Evolutionary conservation across 2,113 vertebrate species (phyloP).

Genomic region (Ptychochromis oligacanthus): DNA sequence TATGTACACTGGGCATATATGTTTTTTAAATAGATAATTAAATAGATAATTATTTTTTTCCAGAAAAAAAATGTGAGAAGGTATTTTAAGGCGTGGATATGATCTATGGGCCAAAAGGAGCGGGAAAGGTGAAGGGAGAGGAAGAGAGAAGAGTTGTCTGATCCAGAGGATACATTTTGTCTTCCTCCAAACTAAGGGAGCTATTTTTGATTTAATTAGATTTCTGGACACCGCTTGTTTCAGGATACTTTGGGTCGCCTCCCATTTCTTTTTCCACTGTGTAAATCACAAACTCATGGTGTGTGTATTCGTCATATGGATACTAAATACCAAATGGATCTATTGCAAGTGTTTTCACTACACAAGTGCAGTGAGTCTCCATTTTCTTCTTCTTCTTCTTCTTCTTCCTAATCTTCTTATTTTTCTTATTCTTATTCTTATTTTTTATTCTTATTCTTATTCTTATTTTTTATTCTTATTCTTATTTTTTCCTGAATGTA

Average conservation of each 20-base stretch:
- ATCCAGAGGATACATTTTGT: constrained; percentile 59
- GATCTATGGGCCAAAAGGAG: constrained; percentile 19
- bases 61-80: neutral
- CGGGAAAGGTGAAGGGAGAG: neutral
- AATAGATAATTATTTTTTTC: neutral
- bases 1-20: constrained; percentile 13
- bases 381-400: neutral
- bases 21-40: too few relatives aligned
- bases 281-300: neutral
- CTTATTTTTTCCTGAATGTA: neutral
- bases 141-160: constrained; percentile 18
- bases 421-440: neutral
- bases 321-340: neutral
- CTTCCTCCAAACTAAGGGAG: constrained; percentile 52
- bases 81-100: constrained; percentile 32
- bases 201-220: constrained; percentile 75
- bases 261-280: constrained; percentile 34
- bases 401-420: neutral
- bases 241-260: constrained; percentile 45
- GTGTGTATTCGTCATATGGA: constrained; percentile 17
- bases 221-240: constrained; percentile 68
- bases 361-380: neutral
- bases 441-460: too few relatives aligned
- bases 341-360: neutral
- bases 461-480: too few relatives aligned